These are phyloP conservation scores for Siniperca obscura DNA, from an alignment of 2,797 vertebrate species.

Conservation along the genomic window DNA sequence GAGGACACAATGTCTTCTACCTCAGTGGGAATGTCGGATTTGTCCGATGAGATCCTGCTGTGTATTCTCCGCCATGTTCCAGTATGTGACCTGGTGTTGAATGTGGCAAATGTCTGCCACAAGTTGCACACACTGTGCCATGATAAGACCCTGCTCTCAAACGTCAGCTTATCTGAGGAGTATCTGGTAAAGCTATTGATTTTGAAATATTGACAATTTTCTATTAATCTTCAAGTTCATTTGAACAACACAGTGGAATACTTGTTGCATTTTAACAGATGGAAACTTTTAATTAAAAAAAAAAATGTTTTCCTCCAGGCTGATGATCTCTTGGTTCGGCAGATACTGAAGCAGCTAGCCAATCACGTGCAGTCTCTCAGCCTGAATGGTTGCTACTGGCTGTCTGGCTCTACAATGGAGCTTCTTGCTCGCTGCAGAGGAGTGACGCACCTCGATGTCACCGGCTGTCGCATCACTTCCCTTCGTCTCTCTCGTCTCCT, in stretches of 20 bases:
- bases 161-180: conserved; percentile 89
- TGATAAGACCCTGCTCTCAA: conserved; percentile 93
- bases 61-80: conserved; percentile 92
- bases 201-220: no score
- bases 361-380: conserved; percentile 91
- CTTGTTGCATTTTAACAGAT: neutral
- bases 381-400: conserved; percentile 95
- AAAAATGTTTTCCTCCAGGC: conserved; percentile 81
- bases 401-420: conserved; percentile 88
- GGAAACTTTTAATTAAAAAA: neutral
- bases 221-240: neutral
- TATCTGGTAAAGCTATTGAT: conserved; percentile 85
- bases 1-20: conserved; percentile 74
- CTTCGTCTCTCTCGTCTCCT: conserved; percentile 92
- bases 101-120: conserved; percentile 89
- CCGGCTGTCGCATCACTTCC: conserved; percentile 91
- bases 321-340: conserved; percentile 87
- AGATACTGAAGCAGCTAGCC: conserved; percentile 86
- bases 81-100: conserved; percentile 91
- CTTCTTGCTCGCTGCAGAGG: conserved; percentile 88
- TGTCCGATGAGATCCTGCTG: conserved; percentile 95
- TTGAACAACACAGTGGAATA: neutral
- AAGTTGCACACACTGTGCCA: conserved; percentile 90
- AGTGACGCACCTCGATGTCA: conserved; percentile 91
- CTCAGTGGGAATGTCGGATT: conserved; percentile 88